phyloP scores from a whole-genome alignment of 2,797 vertebrate species.

The Cebuella pygmaea region DNA sequence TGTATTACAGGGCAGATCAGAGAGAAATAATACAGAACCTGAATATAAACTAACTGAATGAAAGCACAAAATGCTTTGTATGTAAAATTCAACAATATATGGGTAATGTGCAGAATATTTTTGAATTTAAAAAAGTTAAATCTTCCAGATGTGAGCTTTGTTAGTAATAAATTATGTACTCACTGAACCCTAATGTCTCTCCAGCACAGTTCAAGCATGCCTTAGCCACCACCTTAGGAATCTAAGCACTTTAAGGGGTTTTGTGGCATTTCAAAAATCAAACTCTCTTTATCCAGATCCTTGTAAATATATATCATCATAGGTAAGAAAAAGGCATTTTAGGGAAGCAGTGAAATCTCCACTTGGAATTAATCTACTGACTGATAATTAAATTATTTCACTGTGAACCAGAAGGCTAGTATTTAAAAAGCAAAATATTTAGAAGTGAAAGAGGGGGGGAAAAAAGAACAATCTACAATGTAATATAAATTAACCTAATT shows the following conservation, averaged over 20 bases:
- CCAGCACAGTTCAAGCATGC: background rate
- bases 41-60: background rate
- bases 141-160: constrained; percentile 2
- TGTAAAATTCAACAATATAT: background rate
- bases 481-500: constrained; percentile 41
- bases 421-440: constrained; percentile 42
- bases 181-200: background rate
- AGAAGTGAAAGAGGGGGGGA: background rate
- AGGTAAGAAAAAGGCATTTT: background rate
- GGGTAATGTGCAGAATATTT: constrained; percentile 17
- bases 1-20: background rate
- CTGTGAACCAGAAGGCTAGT: background rate
- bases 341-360: constrained; percentile 39
- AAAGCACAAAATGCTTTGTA: constrained; percentile 29
- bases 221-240: background rate
- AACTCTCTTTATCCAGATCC: constrained; percentile 7
- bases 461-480: background rate
- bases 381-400: constrained; percentile 48
- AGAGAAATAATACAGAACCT: background rate
- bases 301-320: background rate
- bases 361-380: constrained; percentile 3
- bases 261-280: constrained; percentile 42
- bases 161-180: background rate
- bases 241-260: background rate
- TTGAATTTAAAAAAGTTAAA: constrained; percentile 14